These are phyloP conservation scores for Odontophorus gujanensis DNA, from an alignment of 2,113 vertebrate genomes.

Conservation along the genomic window DNA sequence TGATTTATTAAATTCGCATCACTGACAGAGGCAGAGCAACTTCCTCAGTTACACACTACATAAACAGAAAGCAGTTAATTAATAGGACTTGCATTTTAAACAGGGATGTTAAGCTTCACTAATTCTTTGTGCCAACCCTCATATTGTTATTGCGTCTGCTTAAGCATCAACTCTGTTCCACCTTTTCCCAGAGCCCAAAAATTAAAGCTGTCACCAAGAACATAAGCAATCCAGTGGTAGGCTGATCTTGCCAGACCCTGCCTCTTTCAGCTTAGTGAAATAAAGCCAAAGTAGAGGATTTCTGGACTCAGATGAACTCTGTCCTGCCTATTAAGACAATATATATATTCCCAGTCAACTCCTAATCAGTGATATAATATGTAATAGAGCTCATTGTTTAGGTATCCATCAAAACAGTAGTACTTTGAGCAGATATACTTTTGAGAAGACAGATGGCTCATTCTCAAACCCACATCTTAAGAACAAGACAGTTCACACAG, in stretches of 20 bases:
- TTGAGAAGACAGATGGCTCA: neutral
- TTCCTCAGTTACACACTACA: neutral
- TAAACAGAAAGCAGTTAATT: neutral
- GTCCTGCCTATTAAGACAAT: neutral
- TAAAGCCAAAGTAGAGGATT: neutral
- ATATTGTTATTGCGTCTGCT: neutral
- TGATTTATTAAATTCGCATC: neutral
- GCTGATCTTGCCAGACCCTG: neutral
- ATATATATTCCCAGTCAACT: neutral
- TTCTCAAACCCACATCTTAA: neutral
- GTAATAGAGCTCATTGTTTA: neutral
- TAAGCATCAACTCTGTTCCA: neutral
- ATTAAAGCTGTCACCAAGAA: neutral
- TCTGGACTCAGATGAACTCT: neutral
- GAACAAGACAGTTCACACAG: neutral
- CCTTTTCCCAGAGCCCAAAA: neutral
- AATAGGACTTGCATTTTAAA: neutral
- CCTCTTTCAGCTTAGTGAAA: neutral
- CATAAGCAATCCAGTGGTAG: neutral
- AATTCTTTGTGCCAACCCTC: neutral
- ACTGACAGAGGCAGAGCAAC: neutral
- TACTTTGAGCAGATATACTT: too few species aligned
- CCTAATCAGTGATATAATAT: neutral
- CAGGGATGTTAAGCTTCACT: neutral
- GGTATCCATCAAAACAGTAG: neutral